Conservation (phyloP, 2,888 invertebrate species). For the Mellilla xanthometata region DNA sequence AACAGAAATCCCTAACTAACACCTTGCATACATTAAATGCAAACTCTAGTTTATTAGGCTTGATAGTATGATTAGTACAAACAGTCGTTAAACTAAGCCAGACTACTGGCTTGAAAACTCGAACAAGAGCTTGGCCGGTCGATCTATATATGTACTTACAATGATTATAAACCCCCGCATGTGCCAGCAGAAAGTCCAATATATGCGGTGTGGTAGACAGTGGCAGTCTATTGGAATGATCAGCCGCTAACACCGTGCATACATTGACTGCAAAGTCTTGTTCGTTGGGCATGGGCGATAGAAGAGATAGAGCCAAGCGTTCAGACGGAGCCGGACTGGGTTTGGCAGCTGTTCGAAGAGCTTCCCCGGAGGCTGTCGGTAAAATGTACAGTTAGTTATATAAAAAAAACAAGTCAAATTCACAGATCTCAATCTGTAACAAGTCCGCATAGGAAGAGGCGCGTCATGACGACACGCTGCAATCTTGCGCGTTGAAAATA, state of each 20-base stretch:
- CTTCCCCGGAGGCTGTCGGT: slow-evolving; percentile 64
- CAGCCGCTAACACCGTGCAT: slow-evolving; percentile 96
- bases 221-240: slow-evolving; percentile 94
- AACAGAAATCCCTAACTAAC: too few species aligned
- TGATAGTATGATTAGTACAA: too few species aligned
- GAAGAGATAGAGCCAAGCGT: slow-evolving; percentile 93
- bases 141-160: slow-evolving; percentile 83
- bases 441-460: too few species aligned
- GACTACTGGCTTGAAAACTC: too few species aligned
- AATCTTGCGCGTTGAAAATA: too few species aligned
- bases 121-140: too few species aligned
- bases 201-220: slow-evolving; percentile 93
- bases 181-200: slow-evolving; percentile 94
- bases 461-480: too few species aligned
- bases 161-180: slow-evolving; percentile 96
- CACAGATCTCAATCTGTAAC: too few species aligned
- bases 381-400: not conserved
- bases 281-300: slow-evolving; percentile 98
- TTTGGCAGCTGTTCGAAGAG: slow-evolving; percentile 51
- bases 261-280: slow-evolving; percentile 99
- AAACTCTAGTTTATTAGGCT: too few species aligned
- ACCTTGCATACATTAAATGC: too few species aligned
- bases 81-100: too few species aligned
- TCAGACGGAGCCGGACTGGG: slow-evolving; percentile 83
- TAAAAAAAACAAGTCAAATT: too few species aligned